These are phyloP conservation scores for Congeria kusceri DNA, from an alignment of 2,888 invertebrate genomes.

Conservation along the genomic window DNA sequence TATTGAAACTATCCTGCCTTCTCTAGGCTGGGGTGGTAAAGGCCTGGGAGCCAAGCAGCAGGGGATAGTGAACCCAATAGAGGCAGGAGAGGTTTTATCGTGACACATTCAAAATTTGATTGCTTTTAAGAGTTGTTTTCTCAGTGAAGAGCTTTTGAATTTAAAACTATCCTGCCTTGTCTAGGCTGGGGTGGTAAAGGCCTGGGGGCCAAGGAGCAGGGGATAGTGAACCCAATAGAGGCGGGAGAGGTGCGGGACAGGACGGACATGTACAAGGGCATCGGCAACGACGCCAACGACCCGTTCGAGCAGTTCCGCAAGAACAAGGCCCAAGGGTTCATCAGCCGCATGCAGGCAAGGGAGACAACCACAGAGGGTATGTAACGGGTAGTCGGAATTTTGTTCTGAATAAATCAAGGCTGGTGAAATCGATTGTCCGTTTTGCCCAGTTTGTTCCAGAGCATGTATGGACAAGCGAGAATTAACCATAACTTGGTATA, in stretches of 20 bases:
- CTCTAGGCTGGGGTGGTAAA: conserved; percentile 93
- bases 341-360: conserved; percentile 82
- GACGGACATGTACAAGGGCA: conserved; percentile 97
- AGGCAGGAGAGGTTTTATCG: conserved; percentile 90
- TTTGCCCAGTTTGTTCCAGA: no score
- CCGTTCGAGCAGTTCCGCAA: conserved; percentile 99
- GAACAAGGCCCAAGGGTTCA: conserved; percentile 84
- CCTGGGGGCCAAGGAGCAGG: conserved; percentile 97
- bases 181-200: conserved; percentile 96
- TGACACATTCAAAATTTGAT: no score
- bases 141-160: no score
- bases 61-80: conserved; percentile 97
- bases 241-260: conserved; percentile 94
- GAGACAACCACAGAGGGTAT: conserved; percentile 71
- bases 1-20: no score
- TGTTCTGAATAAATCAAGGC: no score
- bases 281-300: conserved; percentile 94
- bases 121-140: no score
- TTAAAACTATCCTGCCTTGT: no score
- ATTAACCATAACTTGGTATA: no score
- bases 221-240: conserved; percentile 97
- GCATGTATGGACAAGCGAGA: no score
- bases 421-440: no score
- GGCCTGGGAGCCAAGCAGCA: conserved; percentile 98
- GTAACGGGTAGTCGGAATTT: conserved; percentile 8